Evolutionary conservation across 2,888 invertebrate genomes (phyloP).

Genomic region (Melieria crassipennis): DNA sequence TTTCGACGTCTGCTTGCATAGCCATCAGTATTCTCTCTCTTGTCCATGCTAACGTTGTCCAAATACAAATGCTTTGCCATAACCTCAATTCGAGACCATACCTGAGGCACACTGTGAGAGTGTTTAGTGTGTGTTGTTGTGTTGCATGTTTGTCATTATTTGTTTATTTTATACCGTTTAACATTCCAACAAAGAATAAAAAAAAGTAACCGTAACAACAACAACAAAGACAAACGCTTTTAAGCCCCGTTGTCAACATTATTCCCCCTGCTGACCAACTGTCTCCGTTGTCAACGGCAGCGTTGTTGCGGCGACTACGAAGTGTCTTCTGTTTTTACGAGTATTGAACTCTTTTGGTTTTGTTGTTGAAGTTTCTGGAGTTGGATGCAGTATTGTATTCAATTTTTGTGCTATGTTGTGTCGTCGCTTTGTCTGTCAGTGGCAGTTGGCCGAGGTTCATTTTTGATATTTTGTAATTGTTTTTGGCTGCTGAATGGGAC

Average conservation of each 20-base stretch:
- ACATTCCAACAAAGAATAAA: conserved; percentile 57
- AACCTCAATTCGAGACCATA: too few relatives aligned
- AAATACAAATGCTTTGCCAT: too few relatives aligned
- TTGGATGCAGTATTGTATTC: neutral
- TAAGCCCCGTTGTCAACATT: neutral
- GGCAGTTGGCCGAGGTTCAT: conserved; percentile 27
- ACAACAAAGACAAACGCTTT: neutral
- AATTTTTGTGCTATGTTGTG: conserved; percentile 33
- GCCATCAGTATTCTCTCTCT: conserved; percentile 20
- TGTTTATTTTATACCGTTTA: conserved; percentile 62
- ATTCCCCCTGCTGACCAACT: conserved; percentile 47
- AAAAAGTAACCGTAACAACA: conserved; percentile 16
- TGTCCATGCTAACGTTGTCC: neutral
- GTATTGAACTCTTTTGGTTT: conserved; percentile 13
- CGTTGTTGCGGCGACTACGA: neutral
- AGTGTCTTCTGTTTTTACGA: conserved; percentile 28
- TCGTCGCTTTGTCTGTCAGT: conserved; percentile 48
- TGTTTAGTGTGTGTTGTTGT: conserved; percentile 26
- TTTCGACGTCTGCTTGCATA: conserved; percentile 18
- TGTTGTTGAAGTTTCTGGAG: neutral
- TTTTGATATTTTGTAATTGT: conserved; percentile 45
- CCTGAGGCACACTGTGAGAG: too few relatives aligned
- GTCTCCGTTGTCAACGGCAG: neutral
- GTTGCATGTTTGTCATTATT: conserved; percentile 61
- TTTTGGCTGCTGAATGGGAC: conserved; percentile 47